These are phyloP conservation scores for Polypterus senegalus DNA, from an alignment of 2,113 vertebrate species.

Conservation along the genomic window DNA sequence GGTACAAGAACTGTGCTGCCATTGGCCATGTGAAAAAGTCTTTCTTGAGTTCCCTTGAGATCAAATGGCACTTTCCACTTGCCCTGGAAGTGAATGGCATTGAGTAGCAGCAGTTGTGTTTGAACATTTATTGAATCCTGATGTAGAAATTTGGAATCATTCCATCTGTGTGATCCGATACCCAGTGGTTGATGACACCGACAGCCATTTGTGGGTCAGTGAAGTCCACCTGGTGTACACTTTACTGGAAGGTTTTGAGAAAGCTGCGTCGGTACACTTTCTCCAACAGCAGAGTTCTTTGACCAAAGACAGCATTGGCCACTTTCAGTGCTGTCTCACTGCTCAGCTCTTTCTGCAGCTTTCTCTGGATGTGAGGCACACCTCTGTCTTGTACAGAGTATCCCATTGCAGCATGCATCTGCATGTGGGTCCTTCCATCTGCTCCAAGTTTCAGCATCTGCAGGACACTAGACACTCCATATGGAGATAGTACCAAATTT, in stretches of 20 bases:
- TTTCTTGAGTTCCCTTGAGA: slow-evolving; percentile 42
- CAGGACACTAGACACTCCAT: slow-evolving; percentile 53
- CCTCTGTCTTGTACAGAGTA: slow-evolving; percentile 49
- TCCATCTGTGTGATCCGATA: slow-evolving; percentile 60
- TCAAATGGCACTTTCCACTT: slow-evolving; percentile 70
- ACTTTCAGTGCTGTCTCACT: slow-evolving; percentile 40
- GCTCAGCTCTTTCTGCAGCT: slow-evolving; percentile 42
- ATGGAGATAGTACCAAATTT: slow-evolving; percentile 67
- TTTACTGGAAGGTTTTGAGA: slow-evolving; percentile 47
- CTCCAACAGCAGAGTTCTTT: slow-evolving; percentile 57
- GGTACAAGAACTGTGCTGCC: slow-evolving; percentile 54
- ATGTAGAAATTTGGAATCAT: slow-evolving; percentile 57
- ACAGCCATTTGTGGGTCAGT: slow-evolving; percentile 41
- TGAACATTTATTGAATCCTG: slow-evolving; percentile 44
- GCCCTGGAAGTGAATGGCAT: slow-evolving; percentile 67
- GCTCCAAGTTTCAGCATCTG: slow-evolving; percentile 66
- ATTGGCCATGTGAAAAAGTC: slow-evolving; percentile 62
- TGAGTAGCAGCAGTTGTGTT: slow-evolving; percentile 64
- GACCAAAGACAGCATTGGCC: slow-evolving; percentile 59
- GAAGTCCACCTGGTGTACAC: slow-evolving; percentile 68
- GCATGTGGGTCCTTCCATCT: slow-evolving; percentile 38
- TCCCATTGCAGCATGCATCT: slow-evolving; percentile 43
- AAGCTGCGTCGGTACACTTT: slow-evolving; percentile 46
- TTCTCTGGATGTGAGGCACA: slow-evolving; percentile 40
- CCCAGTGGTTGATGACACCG: slow-evolving; percentile 63